phyloP scores from a whole-genome alignment of 2,113 vertebrate genomes.

The Dissostichus mawsoni region DNA sequence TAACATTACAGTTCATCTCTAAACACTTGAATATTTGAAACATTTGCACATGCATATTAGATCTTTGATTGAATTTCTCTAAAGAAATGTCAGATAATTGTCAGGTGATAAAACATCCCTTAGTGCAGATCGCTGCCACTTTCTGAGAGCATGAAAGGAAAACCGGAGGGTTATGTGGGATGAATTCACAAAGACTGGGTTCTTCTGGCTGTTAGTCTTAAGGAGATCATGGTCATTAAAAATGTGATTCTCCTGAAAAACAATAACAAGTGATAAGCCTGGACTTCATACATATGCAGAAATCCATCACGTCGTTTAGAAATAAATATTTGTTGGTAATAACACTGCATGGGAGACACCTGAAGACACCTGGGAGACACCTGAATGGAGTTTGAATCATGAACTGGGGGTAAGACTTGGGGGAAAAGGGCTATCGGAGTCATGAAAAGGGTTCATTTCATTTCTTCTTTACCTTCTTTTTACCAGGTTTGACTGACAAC shows the following conservation, averaged over 20 bases:
- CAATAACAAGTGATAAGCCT: too few species aligned
- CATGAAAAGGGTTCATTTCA: neutral
- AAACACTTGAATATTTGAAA: too few species aligned
- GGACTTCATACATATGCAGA: neutral
- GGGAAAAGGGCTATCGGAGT: neutral
- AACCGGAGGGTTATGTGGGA: neutral
- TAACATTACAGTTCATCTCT: neutral
- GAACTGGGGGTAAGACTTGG: neutral
- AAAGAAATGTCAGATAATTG: neutral
- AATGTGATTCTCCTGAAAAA: too few species aligned
- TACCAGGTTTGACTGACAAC: constrained; percentile 69
- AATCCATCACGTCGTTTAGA: neutral
- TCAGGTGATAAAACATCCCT: neutral
- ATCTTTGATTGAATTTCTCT: neutral
- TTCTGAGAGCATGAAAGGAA: constrained; percentile 46
- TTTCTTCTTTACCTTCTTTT: constrained; percentile 75
- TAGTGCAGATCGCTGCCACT: neutral
- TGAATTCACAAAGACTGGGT: neutral
- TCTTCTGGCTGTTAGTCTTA: neutral
- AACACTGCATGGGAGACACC: neutral
- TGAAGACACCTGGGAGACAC: too few species aligned
- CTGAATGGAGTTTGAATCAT: neutral
- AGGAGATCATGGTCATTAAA: constrained; percentile 1
- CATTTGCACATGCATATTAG: neutral
- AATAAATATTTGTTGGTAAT: neutral